Evolutionary conservation across 1,140 invertebrate species (phyloP).

Genomic region (Dysdera silvatica): DNA sequence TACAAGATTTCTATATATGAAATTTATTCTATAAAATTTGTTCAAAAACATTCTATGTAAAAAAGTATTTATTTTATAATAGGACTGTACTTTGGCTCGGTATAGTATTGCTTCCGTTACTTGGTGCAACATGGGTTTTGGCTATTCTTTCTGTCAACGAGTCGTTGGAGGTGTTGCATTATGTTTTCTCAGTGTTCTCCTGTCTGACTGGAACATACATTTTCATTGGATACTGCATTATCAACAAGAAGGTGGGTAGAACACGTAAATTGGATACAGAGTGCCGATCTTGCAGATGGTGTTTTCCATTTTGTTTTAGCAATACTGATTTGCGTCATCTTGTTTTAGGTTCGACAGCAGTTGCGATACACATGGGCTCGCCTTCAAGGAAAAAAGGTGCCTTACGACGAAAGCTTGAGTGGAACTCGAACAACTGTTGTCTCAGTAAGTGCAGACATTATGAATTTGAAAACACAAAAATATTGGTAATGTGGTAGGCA

Average conservation of each 20-base stretch:
- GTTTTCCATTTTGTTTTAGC: background rate
- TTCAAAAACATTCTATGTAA: too few species aligned
- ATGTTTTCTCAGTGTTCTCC: slow-evolving; percentile 58
- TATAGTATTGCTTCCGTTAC: slow-evolving; percentile 64
- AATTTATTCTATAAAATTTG: too few species aligned
- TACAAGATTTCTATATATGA: too few species aligned
- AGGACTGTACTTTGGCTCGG: slow-evolving; percentile 78
- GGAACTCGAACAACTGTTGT: slow-evolving; percentile 42
- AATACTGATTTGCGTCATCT: slow-evolving; percentile 7
- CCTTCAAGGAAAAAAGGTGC: slow-evolving; percentile 75
- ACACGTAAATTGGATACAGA: background rate
- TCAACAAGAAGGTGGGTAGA: slow-evolving; percentile 61
- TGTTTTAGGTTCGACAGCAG: slow-evolving; percentile 41
- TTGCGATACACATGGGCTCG: slow-evolving; percentile 43
- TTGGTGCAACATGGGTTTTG: slow-evolving; percentile 70
- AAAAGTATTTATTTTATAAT: slow-evolving; percentile 34
- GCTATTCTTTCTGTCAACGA: slow-evolving; percentile 72
- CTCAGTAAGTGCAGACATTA: slow-evolving; percentile 36
- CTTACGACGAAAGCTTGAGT: slow-evolving; percentile 48
- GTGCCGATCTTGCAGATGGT: background rate
- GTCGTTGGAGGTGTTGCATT: slow-evolving; percentile 59
- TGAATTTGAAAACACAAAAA: too few species aligned
- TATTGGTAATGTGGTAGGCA: too few species aligned
- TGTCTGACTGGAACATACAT: slow-evolving; percentile 66
- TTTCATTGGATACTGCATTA: slow-evolving; percentile 71